Conservation (phyloP, 1,140 invertebrate genomes). For the Drosophila pallidifrons region DNA sequence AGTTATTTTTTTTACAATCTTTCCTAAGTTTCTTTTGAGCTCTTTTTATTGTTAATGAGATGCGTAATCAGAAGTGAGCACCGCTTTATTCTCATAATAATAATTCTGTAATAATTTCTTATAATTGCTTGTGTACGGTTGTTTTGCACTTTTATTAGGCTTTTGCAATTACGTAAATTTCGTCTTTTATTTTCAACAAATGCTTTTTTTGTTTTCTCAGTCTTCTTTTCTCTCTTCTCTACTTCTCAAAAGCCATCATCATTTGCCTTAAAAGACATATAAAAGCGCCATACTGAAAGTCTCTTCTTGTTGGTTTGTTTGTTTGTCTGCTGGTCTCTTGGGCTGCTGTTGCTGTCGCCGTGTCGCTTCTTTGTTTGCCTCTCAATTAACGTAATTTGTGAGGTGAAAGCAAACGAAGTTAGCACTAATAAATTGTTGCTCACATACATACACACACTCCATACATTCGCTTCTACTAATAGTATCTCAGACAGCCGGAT, state of each 20-base stretch:
- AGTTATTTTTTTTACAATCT: not conserved
- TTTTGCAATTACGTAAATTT: constrained; percentile 52
- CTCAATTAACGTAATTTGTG: constrained; percentile 47
- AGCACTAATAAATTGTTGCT: constrained; percentile 44
- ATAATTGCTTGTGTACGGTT: constrained; percentile 23
- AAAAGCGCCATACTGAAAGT: constrained; percentile 30
- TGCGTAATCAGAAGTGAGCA: not conserved
- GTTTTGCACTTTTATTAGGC: constrained; percentile 25
- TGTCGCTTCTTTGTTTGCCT: constrained; percentile 26
- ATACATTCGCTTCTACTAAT: not conserved
- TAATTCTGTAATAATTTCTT: constrained; percentile 8
- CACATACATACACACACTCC: constrained; percentile 20
- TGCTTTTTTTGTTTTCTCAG: constrained; percentile 14
- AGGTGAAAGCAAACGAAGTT: constrained; percentile 45
- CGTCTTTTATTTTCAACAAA: not conserved
- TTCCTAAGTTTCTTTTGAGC: not conserved
- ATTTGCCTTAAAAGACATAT: constrained; percentile 44
- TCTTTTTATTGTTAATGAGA: not conserved
- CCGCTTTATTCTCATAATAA: constrained; percentile 1
- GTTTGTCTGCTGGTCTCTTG: constrained; percentile 14
- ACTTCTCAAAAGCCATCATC: constrained; percentile 16
- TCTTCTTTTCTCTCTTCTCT: constrained; percentile 1
- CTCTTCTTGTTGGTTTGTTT: constrained; percentile 14
- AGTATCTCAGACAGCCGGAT: constrained; percentile 4
- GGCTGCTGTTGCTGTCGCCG: constrained; percentile 19